A percentile compares a stretch with the other conserved stretches of the same genome.
phyloP scores from a whole-genome alignment of 2,113 vertebrate genomes.

The Macrotis lagotis region DNA sequence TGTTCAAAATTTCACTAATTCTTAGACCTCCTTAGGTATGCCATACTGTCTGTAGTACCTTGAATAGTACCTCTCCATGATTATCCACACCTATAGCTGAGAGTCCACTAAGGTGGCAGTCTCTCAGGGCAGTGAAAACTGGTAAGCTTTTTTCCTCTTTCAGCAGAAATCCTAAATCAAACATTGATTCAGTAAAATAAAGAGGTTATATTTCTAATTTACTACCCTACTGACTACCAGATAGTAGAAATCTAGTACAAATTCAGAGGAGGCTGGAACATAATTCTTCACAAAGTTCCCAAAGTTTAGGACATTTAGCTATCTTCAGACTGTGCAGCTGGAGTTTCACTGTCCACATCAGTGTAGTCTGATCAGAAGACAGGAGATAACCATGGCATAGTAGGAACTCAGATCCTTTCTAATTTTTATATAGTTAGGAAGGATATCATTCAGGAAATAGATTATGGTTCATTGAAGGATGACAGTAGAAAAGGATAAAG shows the following conservation, averaged over 20 bases:
- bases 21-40: constrained; percentile 11
- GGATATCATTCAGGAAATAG: background rate
- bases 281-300: background rate
- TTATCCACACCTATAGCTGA: constrained; percentile 19
- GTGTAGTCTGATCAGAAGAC: background rate
- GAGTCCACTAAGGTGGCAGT: constrained; percentile 40
- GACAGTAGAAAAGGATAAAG: no score
- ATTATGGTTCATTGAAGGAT: background rate
- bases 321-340: background rate
- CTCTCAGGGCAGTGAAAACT: constrained; percentile 46
- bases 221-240: background rate
- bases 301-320: background rate
- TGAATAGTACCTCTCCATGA: constrained; percentile 33
- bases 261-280: background rate
- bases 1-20: constrained; percentile 58
- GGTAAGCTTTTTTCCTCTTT: constrained; percentile 18
- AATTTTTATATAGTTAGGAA: background rate
- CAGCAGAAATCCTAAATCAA: constrained; percentile 21
- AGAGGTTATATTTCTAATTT: constrained; percentile 10
- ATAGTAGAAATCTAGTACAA: background rate
- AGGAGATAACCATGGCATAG: background rate
- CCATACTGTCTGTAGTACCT: constrained; percentile 13
- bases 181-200: constrained; percentile 45
- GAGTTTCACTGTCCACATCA: background rate
- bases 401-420: constrained; percentile 4